These are phyloP conservation scores for Chloroceryle inda DNA, from an alignment of 2,797 vertebrate genomes.

Conservation along the genomic window DNA sequence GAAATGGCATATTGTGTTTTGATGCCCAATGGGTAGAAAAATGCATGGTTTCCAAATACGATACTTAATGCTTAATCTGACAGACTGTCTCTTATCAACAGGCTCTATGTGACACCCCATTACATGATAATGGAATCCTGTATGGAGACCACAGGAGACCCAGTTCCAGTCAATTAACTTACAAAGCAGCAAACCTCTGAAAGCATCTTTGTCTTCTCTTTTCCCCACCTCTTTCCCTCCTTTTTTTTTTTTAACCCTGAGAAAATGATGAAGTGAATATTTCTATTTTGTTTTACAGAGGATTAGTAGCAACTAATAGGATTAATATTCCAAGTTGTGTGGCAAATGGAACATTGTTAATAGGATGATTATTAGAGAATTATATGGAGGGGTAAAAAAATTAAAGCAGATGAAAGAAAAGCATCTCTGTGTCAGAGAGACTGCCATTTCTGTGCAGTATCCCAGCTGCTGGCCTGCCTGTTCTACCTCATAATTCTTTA, in stretches of 20 bases:
- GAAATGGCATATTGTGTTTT: constrained; percentile 34
- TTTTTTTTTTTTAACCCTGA: background rate
- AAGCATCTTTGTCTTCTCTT: constrained; percentile 35
- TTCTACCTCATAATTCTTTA: constrained; percentile 15
- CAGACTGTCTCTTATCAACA: constrained; percentile 57
- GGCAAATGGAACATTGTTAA: constrained; percentile 73
- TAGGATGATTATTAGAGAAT: constrained; percentile 71
- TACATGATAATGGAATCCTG: constrained; percentile 67
- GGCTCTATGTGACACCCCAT: constrained; percentile 43
- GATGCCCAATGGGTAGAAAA: constrained; percentile 50
- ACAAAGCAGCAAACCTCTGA: constrained; percentile 43
- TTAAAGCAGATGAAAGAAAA: constrained; percentile 13
- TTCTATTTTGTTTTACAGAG: constrained; percentile 66
- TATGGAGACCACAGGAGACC: constrained; percentile 45
- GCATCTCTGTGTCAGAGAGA: background rate
- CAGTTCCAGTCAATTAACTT: constrained; percentile 62
- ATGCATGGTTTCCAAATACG: constrained; percentile 37
- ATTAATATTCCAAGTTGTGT: constrained; percentile 69
- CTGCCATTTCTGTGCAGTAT: background rate
- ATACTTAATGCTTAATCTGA: constrained; percentile 68
- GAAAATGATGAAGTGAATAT: constrained; percentile 50
- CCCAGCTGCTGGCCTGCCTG: background rate
- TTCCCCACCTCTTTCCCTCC: background rate
- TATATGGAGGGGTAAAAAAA: constrained; percentile 54
- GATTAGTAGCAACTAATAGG: constrained; percentile 71